Evolutionary conservation across 2,797 vertebrate species (phyloP).

Genomic region (Erpetoichthys calabaricus): DNA sequence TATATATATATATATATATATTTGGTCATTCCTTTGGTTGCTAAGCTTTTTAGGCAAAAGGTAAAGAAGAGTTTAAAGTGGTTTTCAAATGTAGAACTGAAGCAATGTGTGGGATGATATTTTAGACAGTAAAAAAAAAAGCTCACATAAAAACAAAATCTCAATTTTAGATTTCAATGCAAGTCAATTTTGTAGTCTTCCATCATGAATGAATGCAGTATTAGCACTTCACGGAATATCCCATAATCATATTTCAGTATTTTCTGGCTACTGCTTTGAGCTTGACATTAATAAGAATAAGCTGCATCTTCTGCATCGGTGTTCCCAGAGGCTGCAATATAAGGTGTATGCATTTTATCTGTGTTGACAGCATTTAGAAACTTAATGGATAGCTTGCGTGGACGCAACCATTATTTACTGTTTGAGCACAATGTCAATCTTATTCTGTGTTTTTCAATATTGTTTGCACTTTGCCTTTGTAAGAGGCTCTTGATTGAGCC

Average conservation of each 20-base stretch:
- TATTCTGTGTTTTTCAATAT: constrained; percentile 63
- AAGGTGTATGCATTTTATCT: constrained; percentile 71
- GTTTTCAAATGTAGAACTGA: too few relatives aligned
- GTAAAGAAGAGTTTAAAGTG: too few relatives aligned
- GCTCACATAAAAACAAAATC: too few relatives aligned
- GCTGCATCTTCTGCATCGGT: constrained; percentile 55
- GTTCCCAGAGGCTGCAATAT: constrained; percentile 53
- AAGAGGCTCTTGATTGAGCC: constrained; percentile 74
- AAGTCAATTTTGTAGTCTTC: too few relatives aligned
- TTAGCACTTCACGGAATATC: too few relatives aligned
- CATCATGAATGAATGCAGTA: too few relatives aligned
- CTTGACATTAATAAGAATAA: constrained; percentile 54
- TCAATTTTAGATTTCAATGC: too few relatives aligned
- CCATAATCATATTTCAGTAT: constrained; percentile 3
- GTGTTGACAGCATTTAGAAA: constrained; percentile 74
- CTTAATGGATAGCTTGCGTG: constrained; percentile 71
- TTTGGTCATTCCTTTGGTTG: too few relatives aligned
- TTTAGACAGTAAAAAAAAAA: too few relatives aligned
- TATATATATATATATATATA: too few relatives aligned
- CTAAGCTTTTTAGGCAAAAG: too few relatives aligned
- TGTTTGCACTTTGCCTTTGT: constrained; percentile 82
- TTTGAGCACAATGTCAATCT: constrained; percentile 67
- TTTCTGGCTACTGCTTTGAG: constrained; percentile 41
- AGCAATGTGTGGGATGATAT: too few relatives aligned
- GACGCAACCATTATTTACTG: constrained; percentile 75